phyloP scores from a whole-genome alignment of 2,888 invertebrate species.

The Achlya flavicornis region DNA sequence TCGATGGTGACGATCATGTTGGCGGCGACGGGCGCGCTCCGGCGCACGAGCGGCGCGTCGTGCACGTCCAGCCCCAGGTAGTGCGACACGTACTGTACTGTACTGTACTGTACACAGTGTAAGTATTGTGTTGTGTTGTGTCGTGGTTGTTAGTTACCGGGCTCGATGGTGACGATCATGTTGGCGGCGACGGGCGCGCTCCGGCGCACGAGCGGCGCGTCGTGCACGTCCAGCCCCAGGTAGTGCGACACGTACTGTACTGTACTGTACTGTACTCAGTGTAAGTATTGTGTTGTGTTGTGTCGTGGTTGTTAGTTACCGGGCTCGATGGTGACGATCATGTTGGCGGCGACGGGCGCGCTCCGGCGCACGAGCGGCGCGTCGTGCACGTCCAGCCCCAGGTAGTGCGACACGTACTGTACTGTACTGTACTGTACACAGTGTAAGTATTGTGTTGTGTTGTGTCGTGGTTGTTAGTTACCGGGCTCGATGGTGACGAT shows the following conservation, averaged over 20 bases:
- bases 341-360: conserved; percentile 88
- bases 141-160: no score
- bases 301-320: no score
- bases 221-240: conserved; percentile 99
- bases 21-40: conserved; percentile 86
- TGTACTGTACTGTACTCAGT: no score
- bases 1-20: conserved; percentile 74
- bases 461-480: no score
- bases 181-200: conserved; percentile 87
- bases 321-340: conserved; percentile 91
- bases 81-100: conserved; percentile 55
- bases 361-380: conserved; percentile 90
- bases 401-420: conserved; percentile 93
- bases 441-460: no score
- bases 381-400: conserved; percentile 99
- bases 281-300: no score
- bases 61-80: conserved; percentile 99
- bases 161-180: conserved; percentile 86
- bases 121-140: no score
- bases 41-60: conserved; percentile 92
- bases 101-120: no score
- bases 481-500: conserved; percentile 54
- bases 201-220: conserved; percentile 91
- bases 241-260: conserved; percentile 92
- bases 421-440: conserved; percentile 58